phyloP scores from a whole-genome alignment of 2,797 vertebrate genomes.

The Gadopsis bispinosus region DNA sequence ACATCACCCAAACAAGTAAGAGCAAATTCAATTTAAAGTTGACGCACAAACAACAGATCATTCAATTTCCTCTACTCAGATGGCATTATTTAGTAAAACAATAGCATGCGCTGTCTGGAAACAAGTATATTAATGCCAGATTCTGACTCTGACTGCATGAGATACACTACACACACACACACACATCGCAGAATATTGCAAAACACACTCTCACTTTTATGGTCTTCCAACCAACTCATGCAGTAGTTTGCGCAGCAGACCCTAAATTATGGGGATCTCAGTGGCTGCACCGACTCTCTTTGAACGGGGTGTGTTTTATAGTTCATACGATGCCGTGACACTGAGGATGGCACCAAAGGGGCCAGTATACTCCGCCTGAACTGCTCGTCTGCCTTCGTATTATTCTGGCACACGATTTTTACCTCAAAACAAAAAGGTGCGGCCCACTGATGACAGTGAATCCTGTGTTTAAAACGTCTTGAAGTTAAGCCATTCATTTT shows the following conservation, averaged over 20 bases:
- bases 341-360: neutral
- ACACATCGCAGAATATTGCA: neutral
- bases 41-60: constrained; percentile 22
- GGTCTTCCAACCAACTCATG: neutral
- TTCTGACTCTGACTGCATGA: constrained; percentile 36
- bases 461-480: neutral
- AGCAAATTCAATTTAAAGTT: constrained; percentile 32
- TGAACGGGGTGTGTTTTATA: neutral
- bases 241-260: neutral
- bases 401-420: too few relatives aligned
- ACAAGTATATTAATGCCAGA: constrained; percentile 22
- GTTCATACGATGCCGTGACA: neutral
- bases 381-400: too few relatives aligned
- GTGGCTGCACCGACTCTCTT: neutral
- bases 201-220: neutral
- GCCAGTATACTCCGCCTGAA: too few relatives aligned
- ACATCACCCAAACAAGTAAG: constrained; percentile 17
- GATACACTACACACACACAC: neutral
- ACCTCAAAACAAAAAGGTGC: neutral
- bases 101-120: constrained; percentile 34
- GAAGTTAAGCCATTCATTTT: neutral
- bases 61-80: constrained; percentile 57
- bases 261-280: neutral
- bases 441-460: neutral
- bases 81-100: constrained; percentile 39